Evolutionary conservation across 2,888 invertebrate genomes (phyloP).

Genomic region (Tachina grossa): DNA sequence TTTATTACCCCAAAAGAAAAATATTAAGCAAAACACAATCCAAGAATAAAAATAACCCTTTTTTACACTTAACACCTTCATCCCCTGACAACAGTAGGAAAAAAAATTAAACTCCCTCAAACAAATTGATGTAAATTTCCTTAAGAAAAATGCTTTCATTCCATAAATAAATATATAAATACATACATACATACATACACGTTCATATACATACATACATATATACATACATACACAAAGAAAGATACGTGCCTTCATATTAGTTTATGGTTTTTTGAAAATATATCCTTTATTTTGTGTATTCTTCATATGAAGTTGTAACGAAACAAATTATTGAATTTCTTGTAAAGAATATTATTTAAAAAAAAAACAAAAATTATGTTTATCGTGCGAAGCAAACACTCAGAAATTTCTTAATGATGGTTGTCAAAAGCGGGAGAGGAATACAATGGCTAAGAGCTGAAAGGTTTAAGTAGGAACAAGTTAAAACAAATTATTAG

Average conservation of each 20-base stretch:
- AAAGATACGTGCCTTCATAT: not conserved
- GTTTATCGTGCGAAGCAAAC: slow-evolving; percentile 1
- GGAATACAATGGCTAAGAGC: not conserved
- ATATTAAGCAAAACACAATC: slow-evolving; percentile 9
- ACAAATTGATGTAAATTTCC: slow-evolving; percentile 21
- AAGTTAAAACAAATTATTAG: not conserved
- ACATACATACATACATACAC: not conserved
- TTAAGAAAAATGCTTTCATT: not conserved
- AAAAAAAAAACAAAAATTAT: not conserved
- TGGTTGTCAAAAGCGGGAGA: not conserved
- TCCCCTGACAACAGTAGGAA: not conserved
- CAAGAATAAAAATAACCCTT: slow-evolving; percentile 57
- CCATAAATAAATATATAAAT: not conserved
- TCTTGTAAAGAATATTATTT: not conserved
- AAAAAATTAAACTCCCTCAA: slow-evolving; percentile 23
- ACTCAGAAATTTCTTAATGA: not conserved
- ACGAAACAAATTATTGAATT: slow-evolving; percentile 57
- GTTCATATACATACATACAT: not conserved
- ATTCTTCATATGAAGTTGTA: not conserved
- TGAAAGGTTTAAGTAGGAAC: not conserved
- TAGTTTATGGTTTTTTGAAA: not conserved
- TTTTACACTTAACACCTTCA: slow-evolving; percentile 41
- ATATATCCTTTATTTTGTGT: not conserved
- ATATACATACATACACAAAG: not conserved
- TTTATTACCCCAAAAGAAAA: slow-evolving; percentile 2